phyloP scores from a whole-genome alignment of 2,888 invertebrate genomes.

The Scaptomyza reducta region DNA sequence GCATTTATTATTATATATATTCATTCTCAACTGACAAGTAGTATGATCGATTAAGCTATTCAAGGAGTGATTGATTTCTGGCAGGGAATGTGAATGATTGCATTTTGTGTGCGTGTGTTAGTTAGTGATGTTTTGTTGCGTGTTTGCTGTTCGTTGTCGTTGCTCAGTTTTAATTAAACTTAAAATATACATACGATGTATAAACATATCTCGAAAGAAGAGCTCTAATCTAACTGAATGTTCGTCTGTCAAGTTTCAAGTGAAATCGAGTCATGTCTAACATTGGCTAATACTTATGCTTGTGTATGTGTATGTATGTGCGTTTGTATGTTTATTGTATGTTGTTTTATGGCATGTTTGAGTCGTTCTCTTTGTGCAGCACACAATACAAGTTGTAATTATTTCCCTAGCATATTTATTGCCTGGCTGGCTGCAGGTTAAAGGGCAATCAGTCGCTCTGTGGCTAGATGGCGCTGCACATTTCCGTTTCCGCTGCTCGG shows the following conservation, averaged over 20 bases:
- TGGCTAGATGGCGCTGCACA: constrained; percentile 47
- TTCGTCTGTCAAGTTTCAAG: background rate
- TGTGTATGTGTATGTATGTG: background rate
- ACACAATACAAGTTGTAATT: constrained; percentile 55
- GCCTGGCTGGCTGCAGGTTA: too few species aligned
- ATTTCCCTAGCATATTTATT: constrained; percentile 31
- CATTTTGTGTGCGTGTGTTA: background rate
- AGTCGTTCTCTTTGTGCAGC: constrained; percentile 23
- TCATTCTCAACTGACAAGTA: too few species aligned
- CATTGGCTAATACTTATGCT: constrained; percentile 3
- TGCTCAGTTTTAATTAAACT: constrained; percentile 59
- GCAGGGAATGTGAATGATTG: background rate
- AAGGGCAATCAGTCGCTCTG: constrained; percentile 27
- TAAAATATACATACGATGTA: constrained; percentile 5
- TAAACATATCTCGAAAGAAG: constrained; percentile 28
- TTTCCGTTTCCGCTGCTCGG: constrained; percentile 63
- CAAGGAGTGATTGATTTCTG: background rate
- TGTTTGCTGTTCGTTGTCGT: constrained; percentile 24
- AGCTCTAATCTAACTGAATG: background rate
- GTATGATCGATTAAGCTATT: background rate
- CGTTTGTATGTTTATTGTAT: background rate
- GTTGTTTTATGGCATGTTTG: background rate
- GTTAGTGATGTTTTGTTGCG: constrained; percentile 1
- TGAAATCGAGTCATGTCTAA: constrained; percentile 25
- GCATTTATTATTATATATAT: too few species aligned